These are phyloP conservation scores for Drosophila lini DNA, from an alignment of 1,140 invertebrate species.

Conservation along the genomic window DNA sequence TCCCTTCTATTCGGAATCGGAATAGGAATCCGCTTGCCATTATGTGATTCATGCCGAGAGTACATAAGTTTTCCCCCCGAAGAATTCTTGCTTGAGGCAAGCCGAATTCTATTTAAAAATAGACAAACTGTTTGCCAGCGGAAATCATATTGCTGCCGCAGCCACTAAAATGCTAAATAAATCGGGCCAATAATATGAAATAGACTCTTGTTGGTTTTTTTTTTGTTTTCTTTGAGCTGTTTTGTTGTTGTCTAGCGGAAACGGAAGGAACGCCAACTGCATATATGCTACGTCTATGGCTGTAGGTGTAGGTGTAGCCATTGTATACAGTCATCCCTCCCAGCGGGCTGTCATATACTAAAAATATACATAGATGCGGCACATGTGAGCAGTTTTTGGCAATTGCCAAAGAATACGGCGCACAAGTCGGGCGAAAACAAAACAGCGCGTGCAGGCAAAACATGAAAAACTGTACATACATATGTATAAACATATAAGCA, in stretches of 20 bases:
- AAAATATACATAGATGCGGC: conserved; percentile 38
- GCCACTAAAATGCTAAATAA: conserved; percentile 51
- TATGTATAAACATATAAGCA: conserved; percentile 30
- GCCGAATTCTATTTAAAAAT: conserved; percentile 76
- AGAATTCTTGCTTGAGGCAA: conserved; percentile 45
- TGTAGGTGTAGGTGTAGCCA: conserved; percentile 19
- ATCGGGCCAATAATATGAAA: conserved; percentile 55
- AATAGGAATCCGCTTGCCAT: conserved; percentile 35
- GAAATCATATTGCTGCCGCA: conserved; percentile 67
- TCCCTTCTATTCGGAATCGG: conserved; percentile 34
- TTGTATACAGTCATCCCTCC: conserved; percentile 36
- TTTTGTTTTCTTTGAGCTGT: not conserved
- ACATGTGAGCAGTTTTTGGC: conserved; percentile 65
- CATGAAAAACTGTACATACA: conserved; percentile 49
- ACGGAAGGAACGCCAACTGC: conserved; percentile 65
- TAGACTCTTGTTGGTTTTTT: conserved; percentile 7
- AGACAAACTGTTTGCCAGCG: conserved; percentile 59
- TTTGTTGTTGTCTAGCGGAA: conserved; percentile 51
- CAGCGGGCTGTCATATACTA: conserved; percentile 27
- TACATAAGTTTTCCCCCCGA: conserved; percentile 44
- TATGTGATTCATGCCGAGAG: conserved; percentile 55
- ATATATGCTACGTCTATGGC: conserved; percentile 19
- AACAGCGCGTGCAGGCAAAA: conserved; percentile 60
- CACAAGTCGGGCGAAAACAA: conserved; percentile 36
- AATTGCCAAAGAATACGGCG: conserved; percentile 48